phyloP scores from a whole-genome alignment of 2,113 vertebrate genomes.

The Planiliza haematocheilus region DNA sequence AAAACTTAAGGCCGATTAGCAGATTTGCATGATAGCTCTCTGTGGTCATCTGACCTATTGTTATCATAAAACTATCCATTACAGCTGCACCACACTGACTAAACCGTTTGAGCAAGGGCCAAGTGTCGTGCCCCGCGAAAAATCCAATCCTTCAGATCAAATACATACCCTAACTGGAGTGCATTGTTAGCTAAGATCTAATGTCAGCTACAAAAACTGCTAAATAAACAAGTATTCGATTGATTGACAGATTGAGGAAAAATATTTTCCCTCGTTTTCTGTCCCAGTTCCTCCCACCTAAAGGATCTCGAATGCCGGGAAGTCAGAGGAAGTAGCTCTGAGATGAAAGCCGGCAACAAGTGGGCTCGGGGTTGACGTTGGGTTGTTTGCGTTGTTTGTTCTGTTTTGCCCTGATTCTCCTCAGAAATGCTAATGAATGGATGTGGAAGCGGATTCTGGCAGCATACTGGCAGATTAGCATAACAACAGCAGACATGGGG shows the following conservation, averaged over 20 bases:
- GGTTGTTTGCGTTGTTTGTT: conserved; percentile 63
- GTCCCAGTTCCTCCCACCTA: conserved; percentile 56
- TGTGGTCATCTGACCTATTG: background rate
- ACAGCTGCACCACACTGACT: background rate
- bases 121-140: background rate
- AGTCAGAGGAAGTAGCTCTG: conserved; percentile 30
- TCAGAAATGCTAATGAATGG: conserved; percentile 75
- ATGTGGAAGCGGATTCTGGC: conserved; percentile 52
- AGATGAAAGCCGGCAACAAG: conserved; percentile 63
- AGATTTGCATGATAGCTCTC: background rate
- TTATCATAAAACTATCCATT: conserved; percentile 1
- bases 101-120: background rate
- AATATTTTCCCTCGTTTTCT: conserved; percentile 38
- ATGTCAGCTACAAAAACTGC: conserved; percentile 26
- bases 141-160: conserved; percentile 6
- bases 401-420: conserved; percentile 64
- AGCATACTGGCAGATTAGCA: conserved; percentile 70
- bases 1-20: background rate
- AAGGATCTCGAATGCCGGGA: conserved; percentile 21
- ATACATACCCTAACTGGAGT: background rate
- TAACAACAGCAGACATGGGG: conserved; percentile 64
- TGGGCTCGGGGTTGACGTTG: conserved; percentile 40
- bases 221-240: conserved; percentile 47
- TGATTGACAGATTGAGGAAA: conserved; percentile 63
- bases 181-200: background rate